Base-by-base conservation (phyloP, 2,888 invertebrate genomes). In the Petrophora chlorosata region DNA sequence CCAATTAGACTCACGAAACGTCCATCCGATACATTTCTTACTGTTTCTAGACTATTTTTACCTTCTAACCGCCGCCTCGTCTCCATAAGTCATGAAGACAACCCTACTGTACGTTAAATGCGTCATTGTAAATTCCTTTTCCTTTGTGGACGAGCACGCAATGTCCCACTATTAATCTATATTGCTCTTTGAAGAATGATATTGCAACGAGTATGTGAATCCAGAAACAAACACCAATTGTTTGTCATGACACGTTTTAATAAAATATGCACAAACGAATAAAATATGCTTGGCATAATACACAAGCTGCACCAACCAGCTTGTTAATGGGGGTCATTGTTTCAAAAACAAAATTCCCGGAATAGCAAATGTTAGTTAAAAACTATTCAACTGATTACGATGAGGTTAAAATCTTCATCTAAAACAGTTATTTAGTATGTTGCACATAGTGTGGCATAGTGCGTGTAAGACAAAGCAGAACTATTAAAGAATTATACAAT, bases 1-100 rank as follows among this genome's bases (percentile, higher is more conserved):
- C 76, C 83, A 82, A 84, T 84, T 82, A 83, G 70, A 73, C 76
- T 76, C 83, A 88, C 87, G 89, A 82, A 82, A 81, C 71, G 78
- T 75, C 75, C 64, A 53, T 64, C 67, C 69, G 64, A 76, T 78
- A 73, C 74, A 71, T 81, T 79, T 75, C 75, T 71, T 73, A 70
- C 75, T 66, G 70, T 73, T 39, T 76, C 72, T 68, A 63, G 70
- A 72, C 78, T 79, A 84, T 82, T 85, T 85, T 80, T 78, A 73
- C 73, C 67, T 63, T 52, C 67, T 63, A 75, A 70, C 77, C 69
- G 73, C 74, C 70, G 63, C 53, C 47, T 69, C 71, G 63, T 76
- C 79, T 85, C 73, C 73, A 84, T 86, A 85, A 85, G 79, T 84
- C 75, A 85, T 85, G 84, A 79, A 78, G 71, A 75, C 70, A 65